phyloP scores from a whole-genome alignment of 2,888 invertebrate species.

The Lypha dubia region DNA sequence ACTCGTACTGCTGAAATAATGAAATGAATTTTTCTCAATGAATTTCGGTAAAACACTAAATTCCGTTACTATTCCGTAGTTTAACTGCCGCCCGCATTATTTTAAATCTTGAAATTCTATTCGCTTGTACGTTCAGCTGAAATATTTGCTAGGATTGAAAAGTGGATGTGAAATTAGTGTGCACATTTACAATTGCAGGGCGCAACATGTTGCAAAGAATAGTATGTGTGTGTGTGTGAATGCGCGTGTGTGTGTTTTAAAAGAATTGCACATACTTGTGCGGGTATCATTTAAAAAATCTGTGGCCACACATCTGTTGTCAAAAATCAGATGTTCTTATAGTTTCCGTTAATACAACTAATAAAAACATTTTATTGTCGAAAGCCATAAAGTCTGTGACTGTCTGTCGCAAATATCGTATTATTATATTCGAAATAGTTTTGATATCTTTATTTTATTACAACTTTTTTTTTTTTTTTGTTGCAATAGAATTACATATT shows the following conservation, averaged over 20 bases:
- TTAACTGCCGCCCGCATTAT: slow-evolving; percentile 60
- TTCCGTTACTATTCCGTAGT: slow-evolving; percentile 68
- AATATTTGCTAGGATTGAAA: slow-evolving; percentile 7
- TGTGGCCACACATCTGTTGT: slow-evolving; percentile 60
- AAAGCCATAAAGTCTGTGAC: slow-evolving; percentile 1
- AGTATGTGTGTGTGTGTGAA: background rate
- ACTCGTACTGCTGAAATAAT: slow-evolving; percentile 51
- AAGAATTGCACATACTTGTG: slow-evolving; percentile 62
- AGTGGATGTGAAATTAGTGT: background rate
- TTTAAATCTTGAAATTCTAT: slow-evolving; percentile 35
- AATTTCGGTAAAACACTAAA: slow-evolving; percentile 56
- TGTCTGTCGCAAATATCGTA: background rate
- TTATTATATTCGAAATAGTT: background rate
- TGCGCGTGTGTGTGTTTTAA: slow-evolving; percentile 3
- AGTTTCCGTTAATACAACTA: background rate
- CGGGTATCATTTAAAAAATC: slow-evolving; percentile 70
- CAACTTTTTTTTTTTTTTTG: too few relatives aligned
- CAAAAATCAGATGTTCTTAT: slow-evolving; percentile 41
- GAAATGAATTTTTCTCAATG: slow-evolving; percentile 38
- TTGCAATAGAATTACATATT: too few relatives aligned
- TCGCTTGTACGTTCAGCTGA: slow-evolving; percentile 26
- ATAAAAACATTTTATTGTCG: slow-evolving; percentile 13
- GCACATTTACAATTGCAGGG: slow-evolving; percentile 45
- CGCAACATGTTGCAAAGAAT: slow-evolving; percentile 65
- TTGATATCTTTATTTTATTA: background rate